A percentile compares a stretch with the other conserved stretches of the same genome.
Evolutionary conservation across 1,140 invertebrate genomes (phyloP).

Genomic region (Zaprionus davidi): DNA sequence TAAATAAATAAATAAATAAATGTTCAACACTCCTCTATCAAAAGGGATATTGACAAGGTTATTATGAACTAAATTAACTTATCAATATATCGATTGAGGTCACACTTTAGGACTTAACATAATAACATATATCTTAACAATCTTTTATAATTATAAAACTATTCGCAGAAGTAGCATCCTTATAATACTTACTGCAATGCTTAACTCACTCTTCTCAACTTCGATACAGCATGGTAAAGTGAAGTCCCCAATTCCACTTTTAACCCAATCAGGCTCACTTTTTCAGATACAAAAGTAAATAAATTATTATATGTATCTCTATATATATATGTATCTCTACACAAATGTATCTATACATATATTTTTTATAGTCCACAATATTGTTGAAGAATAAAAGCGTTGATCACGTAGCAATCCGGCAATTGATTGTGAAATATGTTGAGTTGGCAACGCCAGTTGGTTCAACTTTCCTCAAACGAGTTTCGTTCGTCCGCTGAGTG

Average conservation of each 20-base stretch:
- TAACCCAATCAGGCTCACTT: neutral
- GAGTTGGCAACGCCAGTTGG: slow-evolving; percentile 40
- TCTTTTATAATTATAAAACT: no score
- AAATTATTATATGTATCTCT: neutral
- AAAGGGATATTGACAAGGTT: no score
- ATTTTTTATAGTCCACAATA: neutral
- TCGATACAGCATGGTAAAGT: neutral
- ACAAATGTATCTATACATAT: neutral
- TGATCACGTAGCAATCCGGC: slow-evolving; percentile 40
- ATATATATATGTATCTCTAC: neutral
- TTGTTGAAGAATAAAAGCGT: slow-evolving; percentile 21
- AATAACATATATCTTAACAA: no score
- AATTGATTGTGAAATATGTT: slow-evolving; percentile 55
- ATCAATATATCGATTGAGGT: no score
- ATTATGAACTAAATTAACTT: no score
- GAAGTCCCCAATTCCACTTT: neutral
- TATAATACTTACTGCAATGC: no score
- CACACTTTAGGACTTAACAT: no score
- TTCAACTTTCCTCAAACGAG: slow-evolving; percentile 32
- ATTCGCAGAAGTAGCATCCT: no score
- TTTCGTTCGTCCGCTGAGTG: slow-evolving; percentile 52
- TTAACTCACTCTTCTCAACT: no score
- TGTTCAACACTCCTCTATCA: no score
- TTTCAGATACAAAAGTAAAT: neutral
- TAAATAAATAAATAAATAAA: no score